These are phyloP conservation scores for Andrena minutula DNA, from an alignment of 2,888 invertebrate genomes.

Conservation along the genomic window DNA sequence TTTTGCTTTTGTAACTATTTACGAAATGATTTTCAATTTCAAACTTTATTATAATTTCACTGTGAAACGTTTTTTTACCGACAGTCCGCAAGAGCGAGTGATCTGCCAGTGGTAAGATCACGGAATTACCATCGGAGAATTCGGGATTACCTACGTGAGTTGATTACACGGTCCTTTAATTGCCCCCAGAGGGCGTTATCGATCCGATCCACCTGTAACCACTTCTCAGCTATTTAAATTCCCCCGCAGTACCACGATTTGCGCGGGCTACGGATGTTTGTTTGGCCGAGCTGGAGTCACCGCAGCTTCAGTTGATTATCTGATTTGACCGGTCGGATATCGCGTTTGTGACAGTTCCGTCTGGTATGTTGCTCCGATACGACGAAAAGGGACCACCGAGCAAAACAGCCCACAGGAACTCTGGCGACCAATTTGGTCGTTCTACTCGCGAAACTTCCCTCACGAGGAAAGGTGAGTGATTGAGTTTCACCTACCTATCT, in stretches of 20 bases:
- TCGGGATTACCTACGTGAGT: neutral
- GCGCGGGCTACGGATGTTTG: slow-evolving; percentile 40
- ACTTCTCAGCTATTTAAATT: neutral
- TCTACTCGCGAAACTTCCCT: neutral
- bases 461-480: slow-evolving; percentile 6
- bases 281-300: neutral
- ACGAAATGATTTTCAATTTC: too few relatives aligned
- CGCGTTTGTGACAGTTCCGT: slow-evolving; percentile 2
- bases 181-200: neutral
- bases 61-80: too few relatives aligned
- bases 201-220: neutral
- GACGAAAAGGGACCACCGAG: neutral
- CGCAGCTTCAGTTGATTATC: neutral
- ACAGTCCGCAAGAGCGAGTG: neutral
- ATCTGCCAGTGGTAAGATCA: neutral
- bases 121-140: neutral
- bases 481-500: neutral
- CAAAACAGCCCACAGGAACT: neutral
- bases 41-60: too few relatives aligned
- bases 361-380: neutral
- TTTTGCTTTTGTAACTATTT: too few relatives aligned
- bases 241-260: slow-evolving; percentile 21
- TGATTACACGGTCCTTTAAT: neutral
- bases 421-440: neutral
- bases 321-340: neutral